Conservation (phyloP, 2,113 vertebrate species). For the Phyllostomus hastatus region DNA sequence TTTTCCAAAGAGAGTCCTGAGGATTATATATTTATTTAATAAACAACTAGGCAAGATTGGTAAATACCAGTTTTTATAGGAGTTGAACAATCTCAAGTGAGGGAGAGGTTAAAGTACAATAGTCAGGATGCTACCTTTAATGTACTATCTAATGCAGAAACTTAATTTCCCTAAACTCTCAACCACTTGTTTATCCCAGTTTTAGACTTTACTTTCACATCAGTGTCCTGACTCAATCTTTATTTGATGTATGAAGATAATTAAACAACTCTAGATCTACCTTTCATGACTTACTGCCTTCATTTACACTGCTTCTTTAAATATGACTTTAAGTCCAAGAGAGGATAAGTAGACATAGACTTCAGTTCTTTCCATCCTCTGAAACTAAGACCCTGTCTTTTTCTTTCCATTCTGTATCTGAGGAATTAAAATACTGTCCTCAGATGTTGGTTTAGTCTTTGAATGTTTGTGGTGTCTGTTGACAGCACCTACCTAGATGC, state of each 20-base stretch:
- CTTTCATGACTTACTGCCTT: conserved; percentile 18
- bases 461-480: not conserved
- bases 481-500: not conserved
- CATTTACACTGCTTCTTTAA: not conserved
- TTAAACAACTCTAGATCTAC: not conserved
- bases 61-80: not conserved
- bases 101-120: accelerated
- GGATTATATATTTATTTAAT: not conserved
- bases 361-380: not conserved
- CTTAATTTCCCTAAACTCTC: not conserved
- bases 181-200: not conserved
- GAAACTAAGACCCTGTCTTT: not conserved
- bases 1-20: not conserved
- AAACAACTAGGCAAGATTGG: not conserved
- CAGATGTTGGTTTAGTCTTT: not conserved
- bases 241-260: not conserved
- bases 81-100: not conserved
- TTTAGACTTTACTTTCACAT: not conserved
- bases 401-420: not conserved
- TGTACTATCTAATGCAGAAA: not conserved
- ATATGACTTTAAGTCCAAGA: not conserved
- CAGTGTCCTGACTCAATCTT: not conserved
- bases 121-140: not conserved
- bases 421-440: not conserved
- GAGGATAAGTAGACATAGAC: not conserved